Base-by-base conservation (phyloP, 1,140 invertebrate species). In the Sitobion miscanthi region DNA sequence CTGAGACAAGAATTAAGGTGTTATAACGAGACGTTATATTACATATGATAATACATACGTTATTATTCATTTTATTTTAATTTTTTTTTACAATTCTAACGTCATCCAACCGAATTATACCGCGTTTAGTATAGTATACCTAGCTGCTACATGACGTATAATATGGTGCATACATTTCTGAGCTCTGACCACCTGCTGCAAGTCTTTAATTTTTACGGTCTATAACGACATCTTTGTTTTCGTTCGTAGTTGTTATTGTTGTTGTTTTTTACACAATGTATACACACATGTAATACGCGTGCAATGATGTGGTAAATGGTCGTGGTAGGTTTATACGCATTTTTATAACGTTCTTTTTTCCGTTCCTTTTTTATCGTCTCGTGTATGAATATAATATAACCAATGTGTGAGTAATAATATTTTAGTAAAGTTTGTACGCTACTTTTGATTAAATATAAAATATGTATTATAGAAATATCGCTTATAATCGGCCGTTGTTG, bases 171-270 rank as follows among this genome's bases (percentile, higher is more conserved):
- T 54, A 54, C n/a, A 23, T 57, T 89, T 89, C 30, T 89, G 45
- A 30, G 4, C 30, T 77, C n/a, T n/a, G 88, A 42, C 49, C 88
- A 89, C 88, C 88, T 57, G 88, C 52, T 57, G 21, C 35, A 42
- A 54, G 52, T 89, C n/a, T 42, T 7, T n/a, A 42, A 42, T 57
- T 77, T 57, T 89, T 89, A 57, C 52, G 88, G 35, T 57, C 54
- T 89, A n/a, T 77, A 89, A 89, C 88, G 45, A 89, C 35, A 38
- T 54, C 35, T 89, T 89, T 57, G 88, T 89, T 89, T 89, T 38
- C 49, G 35, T 54, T 89, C 54, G 6, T 57, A 49, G 30, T 87
- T 49, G 47, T 87, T 49, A 30, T 54, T 89, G n/a, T 89, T 57
- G 38, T 89, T 57, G 5, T 38, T 57, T 54, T 25, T 89, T 89